Conservation (phyloP, 2,113 vertebrate species). For the Hippolais icterina region DNA sequence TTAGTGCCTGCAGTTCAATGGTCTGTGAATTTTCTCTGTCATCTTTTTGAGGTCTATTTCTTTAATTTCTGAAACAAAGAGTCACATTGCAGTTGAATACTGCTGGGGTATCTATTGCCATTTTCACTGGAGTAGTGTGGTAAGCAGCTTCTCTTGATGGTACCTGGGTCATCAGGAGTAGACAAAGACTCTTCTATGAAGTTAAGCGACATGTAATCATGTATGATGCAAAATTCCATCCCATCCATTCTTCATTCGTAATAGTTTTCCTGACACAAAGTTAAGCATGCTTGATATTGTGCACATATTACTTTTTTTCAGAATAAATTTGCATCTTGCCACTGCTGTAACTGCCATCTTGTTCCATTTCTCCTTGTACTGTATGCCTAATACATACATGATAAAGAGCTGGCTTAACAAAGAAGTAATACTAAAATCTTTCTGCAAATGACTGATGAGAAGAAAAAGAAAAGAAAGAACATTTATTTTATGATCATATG, state of each 20-base stretch:
- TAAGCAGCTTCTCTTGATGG: constrained; percentile 39
- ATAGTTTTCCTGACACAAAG: constrained; percentile 56
- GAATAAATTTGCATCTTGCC: constrained; percentile 70
- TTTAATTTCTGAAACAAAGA: constrained; percentile 25
- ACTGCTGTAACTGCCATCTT: constrained; percentile 56
- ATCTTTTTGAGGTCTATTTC: constrained; percentile 18
- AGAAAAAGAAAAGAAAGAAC: constrained; percentile 3
- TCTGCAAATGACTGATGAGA: constrained; percentile 48
- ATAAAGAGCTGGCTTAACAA: constrained; percentile 66
- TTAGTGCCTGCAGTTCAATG: constrained; percentile 36
- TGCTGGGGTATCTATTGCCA: constrained; percentile 9
- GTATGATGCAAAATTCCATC: constrained; percentile 59
- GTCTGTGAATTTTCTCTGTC: constrained; percentile 40
- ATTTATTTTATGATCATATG: constrained; percentile 44
- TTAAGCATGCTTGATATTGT: constrained; percentile 68
- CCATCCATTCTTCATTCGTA: constrained; percentile 27
- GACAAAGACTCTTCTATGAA: constrained; percentile 44
- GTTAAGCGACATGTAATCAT: constrained; percentile 57
- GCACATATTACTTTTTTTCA: constrained; percentile 67
- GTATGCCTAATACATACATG: constrained; percentile 57
- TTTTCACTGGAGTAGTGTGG: constrained; percentile 24
- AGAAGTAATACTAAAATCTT: constrained; percentile 51
- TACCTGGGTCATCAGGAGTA: constrained; percentile 35
- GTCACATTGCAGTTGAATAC: constrained; percentile 16
- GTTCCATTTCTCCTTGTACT: constrained; percentile 62